phyloP scores from a whole-genome alignment of 2,113 vertebrate species.

The Daboia siamensis region DNA sequence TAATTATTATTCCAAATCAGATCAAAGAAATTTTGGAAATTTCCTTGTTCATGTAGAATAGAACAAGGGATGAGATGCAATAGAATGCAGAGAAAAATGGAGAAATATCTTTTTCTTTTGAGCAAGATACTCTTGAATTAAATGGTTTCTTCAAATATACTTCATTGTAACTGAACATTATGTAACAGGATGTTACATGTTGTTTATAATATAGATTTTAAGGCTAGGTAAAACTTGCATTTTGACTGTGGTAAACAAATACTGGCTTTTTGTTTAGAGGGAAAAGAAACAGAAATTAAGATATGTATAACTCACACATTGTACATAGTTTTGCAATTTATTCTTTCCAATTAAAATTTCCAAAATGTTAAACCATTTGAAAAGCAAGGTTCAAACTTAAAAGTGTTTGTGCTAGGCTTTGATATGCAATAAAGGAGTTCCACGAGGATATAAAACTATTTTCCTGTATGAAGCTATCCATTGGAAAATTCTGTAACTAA shows the following conservation, averaged over 20 bases:
- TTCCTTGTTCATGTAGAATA: neutral
- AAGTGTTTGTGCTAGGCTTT: neutral
- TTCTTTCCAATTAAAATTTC: slow-evolving; percentile 19
- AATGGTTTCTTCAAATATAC: neutral
- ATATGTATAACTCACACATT: slow-evolving; percentile 26
- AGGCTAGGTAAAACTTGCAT: neutral
- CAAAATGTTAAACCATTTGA: slow-evolving; percentile 48
- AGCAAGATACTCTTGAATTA: neutral
- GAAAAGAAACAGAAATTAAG: neutral
- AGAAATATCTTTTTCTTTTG: neutral
- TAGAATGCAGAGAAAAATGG: neutral
- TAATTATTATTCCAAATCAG: neutral
- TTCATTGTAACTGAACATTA: neutral
- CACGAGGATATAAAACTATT: neutral
- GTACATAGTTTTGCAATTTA: slow-evolving; percentile 31
- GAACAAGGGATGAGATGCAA: neutral
- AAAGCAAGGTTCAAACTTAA: neutral
- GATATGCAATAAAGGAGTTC: neutral
- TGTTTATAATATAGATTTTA: neutral
- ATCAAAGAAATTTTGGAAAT: neutral
- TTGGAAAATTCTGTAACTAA: slow-evolving; percentile 16
- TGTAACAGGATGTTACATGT: neutral
- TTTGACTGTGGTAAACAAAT: slow-evolving; percentile 27
- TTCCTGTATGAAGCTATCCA: neutral
- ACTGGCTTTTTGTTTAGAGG: neutral